phyloP scores from a whole-genome alignment of 2,888 invertebrate genomes.

The Nemoura dubitans region DNA sequence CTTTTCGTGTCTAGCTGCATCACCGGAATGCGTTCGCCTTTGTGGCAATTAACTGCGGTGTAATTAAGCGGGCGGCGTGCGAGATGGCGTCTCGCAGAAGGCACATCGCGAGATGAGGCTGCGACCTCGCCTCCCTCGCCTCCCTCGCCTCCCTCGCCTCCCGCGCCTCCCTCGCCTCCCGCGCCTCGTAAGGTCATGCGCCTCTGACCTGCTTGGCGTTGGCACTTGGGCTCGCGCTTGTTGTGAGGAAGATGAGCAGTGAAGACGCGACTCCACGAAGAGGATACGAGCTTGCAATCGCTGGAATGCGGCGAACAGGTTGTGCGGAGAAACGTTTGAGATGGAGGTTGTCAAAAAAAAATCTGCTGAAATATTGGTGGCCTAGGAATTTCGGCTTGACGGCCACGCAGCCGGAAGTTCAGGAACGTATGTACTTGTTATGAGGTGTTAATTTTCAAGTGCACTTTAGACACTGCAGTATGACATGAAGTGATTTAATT shows the following conservation, averaged over 20 bases:
- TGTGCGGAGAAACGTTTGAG: not conserved
- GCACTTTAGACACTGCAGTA: too few species aligned
- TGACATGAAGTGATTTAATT: too few species aligned
- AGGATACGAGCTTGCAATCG: not conserved
- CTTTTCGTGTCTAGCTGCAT: not conserved
- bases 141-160: not conserved
- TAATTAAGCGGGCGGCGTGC: not conserved
- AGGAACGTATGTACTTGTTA: too few species aligned
- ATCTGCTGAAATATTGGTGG: too few species aligned
- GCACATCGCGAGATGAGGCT: not conserved
- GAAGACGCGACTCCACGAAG: not conserved
- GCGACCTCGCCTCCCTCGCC: not conserved
- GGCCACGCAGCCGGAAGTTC: too few species aligned
- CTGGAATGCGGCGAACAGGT: not conserved
- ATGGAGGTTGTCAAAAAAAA: not conserved
- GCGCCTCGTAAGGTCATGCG: not conserved
- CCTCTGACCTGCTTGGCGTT: constrained; percentile 12
- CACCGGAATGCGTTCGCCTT: not conserved
- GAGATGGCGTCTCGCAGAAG: not conserved
- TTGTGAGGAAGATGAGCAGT: not conserved
- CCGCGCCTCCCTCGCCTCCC: too few species aligned
- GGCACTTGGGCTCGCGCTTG: not conserved
- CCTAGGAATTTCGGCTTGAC: too few species aligned
- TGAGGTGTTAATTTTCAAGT: too few species aligned
- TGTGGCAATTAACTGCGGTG: not conserved